phyloP scores from a whole-genome alignment of 2,797 vertebrate genomes.

The Distichodus sexfasciatus region DNA sequence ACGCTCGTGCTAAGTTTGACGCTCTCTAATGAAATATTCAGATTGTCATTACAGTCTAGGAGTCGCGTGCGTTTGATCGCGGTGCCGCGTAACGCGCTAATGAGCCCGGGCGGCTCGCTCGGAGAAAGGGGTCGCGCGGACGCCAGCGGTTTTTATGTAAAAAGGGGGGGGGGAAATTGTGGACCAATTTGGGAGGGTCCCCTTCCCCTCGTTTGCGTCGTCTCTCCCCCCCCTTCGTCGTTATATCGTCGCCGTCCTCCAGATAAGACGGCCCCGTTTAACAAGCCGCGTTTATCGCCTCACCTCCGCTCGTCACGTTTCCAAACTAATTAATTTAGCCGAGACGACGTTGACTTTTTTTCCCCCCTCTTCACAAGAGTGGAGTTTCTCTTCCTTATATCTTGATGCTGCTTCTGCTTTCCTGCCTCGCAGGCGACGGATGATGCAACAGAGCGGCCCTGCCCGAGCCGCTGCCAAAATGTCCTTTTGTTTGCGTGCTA shows the following conservation, averaged over 20 bases:
- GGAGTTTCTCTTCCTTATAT: neutral
- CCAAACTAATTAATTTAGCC: conserved; percentile 40
- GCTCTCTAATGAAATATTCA: conserved; percentile 35
- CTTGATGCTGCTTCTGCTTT: conserved; percentile 9
- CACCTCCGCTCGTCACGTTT: conserved; percentile 21
- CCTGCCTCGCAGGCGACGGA: neutral
- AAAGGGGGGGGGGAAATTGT: neutral
- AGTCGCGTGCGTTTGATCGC: conserved; percentile 26
- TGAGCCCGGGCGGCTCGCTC: conserved; percentile 19
- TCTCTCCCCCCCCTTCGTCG: neutral
- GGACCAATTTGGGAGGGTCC: neutral
- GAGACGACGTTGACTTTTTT: conserved; percentile 23
- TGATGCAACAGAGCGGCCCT: neutral
- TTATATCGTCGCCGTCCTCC: conserved; percentile 4
- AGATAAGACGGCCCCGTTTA: neutral
- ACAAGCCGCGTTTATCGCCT: conserved; percentile 26
- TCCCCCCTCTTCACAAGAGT: conserved; percentile 19
- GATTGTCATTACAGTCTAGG: conserved; percentile 29
- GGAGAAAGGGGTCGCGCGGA: conserved; percentile 11
- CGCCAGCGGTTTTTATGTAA: neutral
- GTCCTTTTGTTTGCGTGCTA: conserved; percentile 9
- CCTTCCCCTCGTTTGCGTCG: neutral
- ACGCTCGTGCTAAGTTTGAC: conserved; percentile 28
- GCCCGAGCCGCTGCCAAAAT: neutral
- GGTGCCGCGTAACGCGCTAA: conserved; percentile 7